phyloP scores from a whole-genome alignment of 1,140 invertebrate species.

The Diorhabda sublineata region DNA sequence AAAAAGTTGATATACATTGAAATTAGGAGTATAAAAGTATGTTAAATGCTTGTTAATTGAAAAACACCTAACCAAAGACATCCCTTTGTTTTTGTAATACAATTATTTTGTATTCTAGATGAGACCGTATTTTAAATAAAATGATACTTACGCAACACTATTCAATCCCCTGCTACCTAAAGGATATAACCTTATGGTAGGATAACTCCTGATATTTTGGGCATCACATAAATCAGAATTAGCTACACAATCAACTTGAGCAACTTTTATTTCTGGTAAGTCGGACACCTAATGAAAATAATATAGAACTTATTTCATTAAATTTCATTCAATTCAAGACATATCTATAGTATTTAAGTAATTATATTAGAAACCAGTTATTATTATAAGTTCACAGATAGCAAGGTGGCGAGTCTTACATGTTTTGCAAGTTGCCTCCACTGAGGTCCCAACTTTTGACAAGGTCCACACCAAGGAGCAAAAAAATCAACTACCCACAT shows the following conservation, averaged over 20 bases:
- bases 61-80: too few species aligned
- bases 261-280: constrained; percentile 58
- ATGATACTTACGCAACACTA: constrained; percentile 51
- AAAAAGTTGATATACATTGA: constrained; percentile 25
- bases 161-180: constrained; percentile 50
- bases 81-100: too few species aligned
- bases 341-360: too few species aligned
- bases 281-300: constrained; percentile 58
- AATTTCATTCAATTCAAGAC: neutral
- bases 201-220: constrained; percentile 64
- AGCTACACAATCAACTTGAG: constrained; percentile 64
- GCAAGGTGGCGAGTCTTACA: constrained; percentile 27
- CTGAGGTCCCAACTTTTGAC: constrained; percentile 71
- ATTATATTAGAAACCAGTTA: too few species aligned
- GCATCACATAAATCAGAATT: constrained; percentile 55
- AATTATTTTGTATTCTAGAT: too few species aligned
- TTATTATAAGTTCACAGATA: too few species aligned
- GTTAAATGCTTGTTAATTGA: too few species aligned
- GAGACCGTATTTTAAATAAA: too few species aligned
- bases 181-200: constrained; percentile 67
- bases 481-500: constrained; percentile 85
- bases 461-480: constrained; percentile 79
- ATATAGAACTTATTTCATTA: constrained; percentile 49
- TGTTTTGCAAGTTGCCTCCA: constrained; percentile 75
- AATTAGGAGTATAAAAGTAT: too few species aligned